phyloP scores from a whole-genome alignment of 1,140 invertebrate species.

The Dendrolimus punctatus region DNA sequence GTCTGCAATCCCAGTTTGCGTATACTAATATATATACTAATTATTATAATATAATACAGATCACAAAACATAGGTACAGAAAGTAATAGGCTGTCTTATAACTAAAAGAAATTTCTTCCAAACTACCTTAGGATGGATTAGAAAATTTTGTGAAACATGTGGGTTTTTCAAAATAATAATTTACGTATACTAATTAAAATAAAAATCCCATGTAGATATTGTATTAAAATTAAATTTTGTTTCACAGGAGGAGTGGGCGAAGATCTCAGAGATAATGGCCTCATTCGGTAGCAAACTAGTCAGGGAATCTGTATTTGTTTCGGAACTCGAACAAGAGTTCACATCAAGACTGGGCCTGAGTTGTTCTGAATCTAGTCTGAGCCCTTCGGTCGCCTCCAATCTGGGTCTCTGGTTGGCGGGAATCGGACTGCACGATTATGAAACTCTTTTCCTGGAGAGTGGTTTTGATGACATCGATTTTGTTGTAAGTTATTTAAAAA shows the following conservation, averaged over 20 bases:
- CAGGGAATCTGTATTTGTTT: slow-evolving; percentile 86
- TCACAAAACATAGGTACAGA: too few relatives aligned
- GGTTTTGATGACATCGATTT: slow-evolving; percentile 96
- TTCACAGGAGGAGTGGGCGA: slow-evolving; percentile 91
- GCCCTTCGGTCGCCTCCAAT: slow-evolving; percentile 56
- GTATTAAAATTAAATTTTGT: slow-evolving; percentile 9
- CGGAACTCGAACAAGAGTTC: slow-evolving; percentile 88
- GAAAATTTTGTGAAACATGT: too few relatives aligned
- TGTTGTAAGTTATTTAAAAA: slow-evolving; percentile 80
- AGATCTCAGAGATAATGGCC: slow-evolving; percentile 95
- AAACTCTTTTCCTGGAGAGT: slow-evolving; percentile 85
- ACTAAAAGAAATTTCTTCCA: too few relatives aligned
- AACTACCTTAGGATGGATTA: too few relatives aligned
- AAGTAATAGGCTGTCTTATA: too few relatives aligned
- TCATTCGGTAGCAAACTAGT: slow-evolving; percentile 88
- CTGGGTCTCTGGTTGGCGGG: slow-evolving; percentile 86
- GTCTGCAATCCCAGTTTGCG: too few relatives aligned
- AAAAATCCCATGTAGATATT: too few relatives aligned
- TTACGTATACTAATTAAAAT: too few relatives aligned
- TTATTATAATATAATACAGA: too few relatives aligned
- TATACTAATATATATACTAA: too few relatives aligned
- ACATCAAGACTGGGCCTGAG: slow-evolving; percentile 79
- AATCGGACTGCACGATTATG: slow-evolving; percentile 87
- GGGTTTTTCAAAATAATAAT: too few relatives aligned
- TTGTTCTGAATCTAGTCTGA: slow-evolving; percentile 64